Conservation (phyloP, 2,113 vertebrate genomes). For the Ptilorrhoa leucosticta region DNA sequence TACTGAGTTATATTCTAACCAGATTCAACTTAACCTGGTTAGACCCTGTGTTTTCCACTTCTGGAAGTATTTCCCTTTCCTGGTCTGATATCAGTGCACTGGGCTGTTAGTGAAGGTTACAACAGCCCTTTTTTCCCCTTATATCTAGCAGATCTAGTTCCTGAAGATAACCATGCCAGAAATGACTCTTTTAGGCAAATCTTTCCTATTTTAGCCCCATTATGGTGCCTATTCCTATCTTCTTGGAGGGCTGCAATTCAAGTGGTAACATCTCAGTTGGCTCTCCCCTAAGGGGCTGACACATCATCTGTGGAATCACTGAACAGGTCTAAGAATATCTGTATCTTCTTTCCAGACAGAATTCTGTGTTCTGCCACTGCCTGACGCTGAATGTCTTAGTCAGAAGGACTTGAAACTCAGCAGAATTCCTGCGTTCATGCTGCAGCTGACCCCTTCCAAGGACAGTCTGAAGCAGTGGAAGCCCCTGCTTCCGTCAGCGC, state of each 20-base stretch:
- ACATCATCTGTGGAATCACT: neutral
- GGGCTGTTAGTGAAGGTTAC: neutral
- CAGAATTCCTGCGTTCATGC: neutral
- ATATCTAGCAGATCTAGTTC: neutral
- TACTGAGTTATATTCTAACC: neutral
- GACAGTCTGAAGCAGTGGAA: neutral
- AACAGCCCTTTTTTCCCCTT: rapidly evolving
- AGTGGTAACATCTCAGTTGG: neutral
- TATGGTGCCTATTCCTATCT: neutral
- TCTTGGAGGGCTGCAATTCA: neutral
- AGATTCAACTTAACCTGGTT: neutral
- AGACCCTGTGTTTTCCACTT: neutral
- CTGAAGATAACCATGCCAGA: neutral
- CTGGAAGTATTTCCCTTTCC: neutral
- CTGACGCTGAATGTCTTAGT: neutral
- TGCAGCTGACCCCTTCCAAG: neutral
- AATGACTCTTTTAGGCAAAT: neutral
- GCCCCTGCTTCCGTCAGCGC: neutral
- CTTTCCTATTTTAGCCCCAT: neutral
- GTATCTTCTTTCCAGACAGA: neutral
- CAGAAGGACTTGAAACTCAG: neutral
- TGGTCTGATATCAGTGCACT: neutral
- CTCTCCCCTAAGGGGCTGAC: neutral
- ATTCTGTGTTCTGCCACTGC: neutral
- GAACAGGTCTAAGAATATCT: neutral